Evolutionary conservation across 2,113 vertebrate species (phyloP).

Genomic region (Mus pahari): DNA sequence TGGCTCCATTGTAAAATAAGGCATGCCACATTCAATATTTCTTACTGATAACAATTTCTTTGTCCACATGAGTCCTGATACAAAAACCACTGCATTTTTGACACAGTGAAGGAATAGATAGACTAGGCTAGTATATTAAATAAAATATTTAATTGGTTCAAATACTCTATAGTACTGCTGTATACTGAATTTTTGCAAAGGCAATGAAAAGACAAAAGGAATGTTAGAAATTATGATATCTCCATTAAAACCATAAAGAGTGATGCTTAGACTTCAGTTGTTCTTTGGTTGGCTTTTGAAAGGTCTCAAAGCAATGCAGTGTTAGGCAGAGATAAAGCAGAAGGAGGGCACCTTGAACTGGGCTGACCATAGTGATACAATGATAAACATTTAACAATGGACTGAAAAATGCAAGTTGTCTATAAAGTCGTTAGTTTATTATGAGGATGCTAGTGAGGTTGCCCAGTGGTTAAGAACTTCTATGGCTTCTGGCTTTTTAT

Average conservation of each 20-base stretch:
- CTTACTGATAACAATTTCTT: constrained; percentile 43
- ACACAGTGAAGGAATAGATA: neutral
- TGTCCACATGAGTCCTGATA: neutral
- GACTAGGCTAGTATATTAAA: neutral
- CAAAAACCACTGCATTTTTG: neutral
- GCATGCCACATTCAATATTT: constrained; percentile 34
- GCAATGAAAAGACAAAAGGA: neutral
- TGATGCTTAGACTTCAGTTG: neutral
- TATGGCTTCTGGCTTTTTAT: neutral
- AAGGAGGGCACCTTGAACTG: neutral
- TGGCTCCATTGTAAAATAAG: constrained; percentile 56
- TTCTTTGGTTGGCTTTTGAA: neutral
- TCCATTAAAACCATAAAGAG: neutral
- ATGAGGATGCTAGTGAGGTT: neutral
- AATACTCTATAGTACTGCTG: neutral
- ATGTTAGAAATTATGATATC: neutral
- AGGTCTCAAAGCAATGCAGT: neutral
- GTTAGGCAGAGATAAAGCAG: neutral
- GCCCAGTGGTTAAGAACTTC: neutral
- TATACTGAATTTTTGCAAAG: neutral
- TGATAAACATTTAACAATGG: neutral
- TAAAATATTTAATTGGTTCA: constrained; percentile 25
- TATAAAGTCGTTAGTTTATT: neutral
- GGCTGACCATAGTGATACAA: too few relatives aligned
- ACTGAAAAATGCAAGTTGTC: neutral